Evolutionary conservation across 2,888 invertebrate genomes (phyloP).

Genomic region (Ophonus ardosiacus): DNA sequence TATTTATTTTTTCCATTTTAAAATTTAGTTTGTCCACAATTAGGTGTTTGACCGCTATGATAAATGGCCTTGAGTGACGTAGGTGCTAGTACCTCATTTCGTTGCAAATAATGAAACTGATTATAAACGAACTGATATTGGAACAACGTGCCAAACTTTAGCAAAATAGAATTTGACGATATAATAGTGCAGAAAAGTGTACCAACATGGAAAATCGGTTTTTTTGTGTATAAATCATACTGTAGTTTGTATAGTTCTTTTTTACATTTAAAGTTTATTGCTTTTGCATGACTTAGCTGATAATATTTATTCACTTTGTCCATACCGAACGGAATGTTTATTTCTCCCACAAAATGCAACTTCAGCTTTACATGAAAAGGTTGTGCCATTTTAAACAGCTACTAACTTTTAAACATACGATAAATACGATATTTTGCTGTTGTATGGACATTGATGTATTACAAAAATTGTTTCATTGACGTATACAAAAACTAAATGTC

Average conservation of each 20-base stretch:
- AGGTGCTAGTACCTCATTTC: too few species aligned
- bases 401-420: conserved; percentile 43
- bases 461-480: conserved; percentile 55
- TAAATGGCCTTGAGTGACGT: too few species aligned
- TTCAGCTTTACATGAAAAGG: conserved; percentile 60
- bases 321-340: conserved; percentile 35
- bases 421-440: conserved; percentile 56
- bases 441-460: conserved; percentile 58
- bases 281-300: conserved; percentile 41
- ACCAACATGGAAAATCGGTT: conserved; percentile 46
- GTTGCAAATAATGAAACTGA: background rate
- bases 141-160: conserved; percentile 49
- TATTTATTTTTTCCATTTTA: too few species aligned
- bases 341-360: conserved; percentile 50
- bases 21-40: too few species aligned
- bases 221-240: conserved; percentile 38
- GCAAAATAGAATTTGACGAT: conserved; percentile 28
- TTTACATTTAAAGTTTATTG: conserved; percentile 35
- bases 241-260: conserved; percentile 40
- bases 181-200: background rate
- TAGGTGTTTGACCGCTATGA: too few species aligned
- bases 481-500: conserved; percentile 55
- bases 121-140: conserved; percentile 15
- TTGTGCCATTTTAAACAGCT: conserved; percentile 57
- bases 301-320: conserved; percentile 46